Conservation (phyloP, 2,888 invertebrate species). For the Sericinus montela region DNA sequence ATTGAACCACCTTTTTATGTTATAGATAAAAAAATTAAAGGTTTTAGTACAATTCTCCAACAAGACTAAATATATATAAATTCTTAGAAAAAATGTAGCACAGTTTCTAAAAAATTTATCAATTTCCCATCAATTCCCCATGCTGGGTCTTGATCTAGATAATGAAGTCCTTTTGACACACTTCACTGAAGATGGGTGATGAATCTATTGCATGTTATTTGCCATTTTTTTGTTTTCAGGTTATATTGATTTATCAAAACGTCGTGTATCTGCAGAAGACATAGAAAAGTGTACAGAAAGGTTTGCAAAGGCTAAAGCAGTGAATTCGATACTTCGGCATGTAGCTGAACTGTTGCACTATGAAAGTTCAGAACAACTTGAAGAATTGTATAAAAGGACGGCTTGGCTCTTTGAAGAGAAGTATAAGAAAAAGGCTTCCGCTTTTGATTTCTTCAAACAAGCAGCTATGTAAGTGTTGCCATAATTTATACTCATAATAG, state of each 20-base stretch:
- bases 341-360: conserved; percentile 97
- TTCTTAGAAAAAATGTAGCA: no score
- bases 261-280: conserved; percentile 98
- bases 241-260: conserved; percentile 99
- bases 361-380: conserved; percentile 94
- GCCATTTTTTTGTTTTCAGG: conserved; percentile 71
- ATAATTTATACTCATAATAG: no score
- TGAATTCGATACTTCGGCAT: conserved; percentile 97
- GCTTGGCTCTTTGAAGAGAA: conserved; percentile 99
- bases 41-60: no score
- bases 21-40: no score
- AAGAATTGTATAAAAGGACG: conserved; percentile 96
- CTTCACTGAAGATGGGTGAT: no score
- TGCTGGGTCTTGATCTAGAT: no score
- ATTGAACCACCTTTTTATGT: no score
- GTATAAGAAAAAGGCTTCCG: conserved; percentile 95
- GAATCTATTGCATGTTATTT: no score
- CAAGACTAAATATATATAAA: no score
- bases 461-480: conserved; percentile 89
- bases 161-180: no score
- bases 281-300: conserved; percentile 99
- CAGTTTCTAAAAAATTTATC: no score
- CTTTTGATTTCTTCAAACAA: conserved; percentile 99
- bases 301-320: conserved; percentile 98
- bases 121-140: no score